Conservation (phyloP, 2,797 vertebrate species). For the Sternarchorhynchus goeldii region DNA sequence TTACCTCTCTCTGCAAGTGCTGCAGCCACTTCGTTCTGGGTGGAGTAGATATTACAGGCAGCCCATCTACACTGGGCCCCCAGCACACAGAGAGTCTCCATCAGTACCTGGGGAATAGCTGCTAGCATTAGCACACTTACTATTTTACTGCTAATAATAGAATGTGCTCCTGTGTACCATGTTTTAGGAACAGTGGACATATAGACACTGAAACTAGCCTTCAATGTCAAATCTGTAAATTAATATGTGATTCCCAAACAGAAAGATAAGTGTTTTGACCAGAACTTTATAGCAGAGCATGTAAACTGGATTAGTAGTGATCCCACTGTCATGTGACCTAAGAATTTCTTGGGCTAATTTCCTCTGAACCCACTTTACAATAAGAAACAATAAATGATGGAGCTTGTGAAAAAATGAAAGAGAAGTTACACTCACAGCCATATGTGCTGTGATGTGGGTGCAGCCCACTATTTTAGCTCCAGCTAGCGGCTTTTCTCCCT, state of each 20-base stretch:
- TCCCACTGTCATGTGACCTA: no score
- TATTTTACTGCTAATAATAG: background rate
- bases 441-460: slow-evolving; percentile 93
- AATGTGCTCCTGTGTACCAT: no score
- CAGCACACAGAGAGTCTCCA: slow-evolving; percentile 85
- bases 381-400: background rate
- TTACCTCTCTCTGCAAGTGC: slow-evolving; percentile 88
- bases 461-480: slow-evolving; percentile 93
- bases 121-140: slow-evolving; percentile 2
- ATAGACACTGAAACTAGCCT: background rate
- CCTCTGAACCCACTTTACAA: background rate
- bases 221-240: background rate
- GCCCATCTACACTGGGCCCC: slow-evolving; percentile 94
- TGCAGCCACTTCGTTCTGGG: slow-evolving; percentile 91
- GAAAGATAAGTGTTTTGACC: background rate
- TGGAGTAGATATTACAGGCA: slow-evolving; percentile 95
- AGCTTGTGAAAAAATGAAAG: background rate
- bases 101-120: slow-evolving; percentile 78
- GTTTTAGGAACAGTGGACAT: no score
- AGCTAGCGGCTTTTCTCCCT: slow-evolving; percentile 87
- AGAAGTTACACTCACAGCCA: slow-evolving; percentile 79
- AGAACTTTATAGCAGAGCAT: background rate
- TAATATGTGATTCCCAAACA: no score
- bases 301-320: no score
- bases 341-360: background rate